phyloP scores from a whole-genome alignment of 2,888 invertebrate genomes.

The Anthophora plumipes region DNA sequence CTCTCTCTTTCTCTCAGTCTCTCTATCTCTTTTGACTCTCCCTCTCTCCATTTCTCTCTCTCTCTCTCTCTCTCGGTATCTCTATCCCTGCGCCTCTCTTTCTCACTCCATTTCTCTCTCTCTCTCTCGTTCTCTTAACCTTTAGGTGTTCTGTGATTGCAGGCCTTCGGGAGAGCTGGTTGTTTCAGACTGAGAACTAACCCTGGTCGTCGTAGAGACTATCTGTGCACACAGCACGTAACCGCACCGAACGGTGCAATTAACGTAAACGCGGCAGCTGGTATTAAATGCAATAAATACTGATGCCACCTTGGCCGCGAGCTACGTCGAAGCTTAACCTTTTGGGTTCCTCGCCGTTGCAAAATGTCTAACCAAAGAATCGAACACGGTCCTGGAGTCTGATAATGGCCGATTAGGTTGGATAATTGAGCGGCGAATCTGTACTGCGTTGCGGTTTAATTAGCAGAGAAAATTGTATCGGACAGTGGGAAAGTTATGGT shows the following conservation, averaged over 20 bases:
- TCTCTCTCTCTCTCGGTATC: neutral
- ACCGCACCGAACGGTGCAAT: constrained; percentile 49
- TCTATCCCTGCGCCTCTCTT: too few species aligned
- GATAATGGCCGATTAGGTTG: constrained; percentile 28
- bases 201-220: constrained; percentile 2
- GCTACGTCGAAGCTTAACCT: neutral
- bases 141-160: constrained; percentile 12
- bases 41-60: too few species aligned
- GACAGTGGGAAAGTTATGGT: constrained; percentile 11
- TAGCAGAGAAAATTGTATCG: constrained; percentile 26
- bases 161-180: constrained; percentile 16
- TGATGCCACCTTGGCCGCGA: constrained; percentile 47
- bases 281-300: constrained; percentile 64
- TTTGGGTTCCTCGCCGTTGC: neutral
- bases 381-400: neutral
- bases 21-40: too few species aligned
- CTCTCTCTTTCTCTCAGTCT: neutral
- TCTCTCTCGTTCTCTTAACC: neutral
- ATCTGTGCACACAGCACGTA: constrained; percentile 16
- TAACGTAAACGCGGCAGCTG: constrained; percentile 53
- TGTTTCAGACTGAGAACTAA: constrained; percentile 6
- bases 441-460: constrained; percentile 38
- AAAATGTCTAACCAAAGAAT: constrained; percentile 30
- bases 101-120: neutral
- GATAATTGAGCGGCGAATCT: constrained; percentile 34